Percentiles rank a stretch among this genome's conserved stretches.
phyloP scores from a whole-genome alignment of 2,797 vertebrate species.

The Darevskia nairensis region DNA sequence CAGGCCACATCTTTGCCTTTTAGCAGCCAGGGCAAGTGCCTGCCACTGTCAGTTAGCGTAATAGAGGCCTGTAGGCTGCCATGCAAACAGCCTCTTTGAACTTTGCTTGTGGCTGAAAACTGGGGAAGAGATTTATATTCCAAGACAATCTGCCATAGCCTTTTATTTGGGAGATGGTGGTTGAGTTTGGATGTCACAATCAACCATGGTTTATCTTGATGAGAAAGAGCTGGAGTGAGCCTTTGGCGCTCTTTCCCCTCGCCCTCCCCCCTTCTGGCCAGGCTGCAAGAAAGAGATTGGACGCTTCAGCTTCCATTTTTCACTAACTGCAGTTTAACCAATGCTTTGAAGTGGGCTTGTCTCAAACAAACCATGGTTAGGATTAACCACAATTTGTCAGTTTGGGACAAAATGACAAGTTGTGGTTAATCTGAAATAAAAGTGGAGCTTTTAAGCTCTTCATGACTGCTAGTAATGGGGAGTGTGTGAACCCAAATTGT shows the following conservation, averaged over 20 bases:
- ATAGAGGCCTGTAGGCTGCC: background rate
- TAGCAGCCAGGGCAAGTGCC: background rate
- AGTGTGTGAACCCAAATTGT: background rate
- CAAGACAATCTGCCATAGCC: conserved; percentile 5
- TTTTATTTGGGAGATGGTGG: background rate
- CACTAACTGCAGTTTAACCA: background rate
- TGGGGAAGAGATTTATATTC: background rate
- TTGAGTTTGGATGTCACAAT: background rate
- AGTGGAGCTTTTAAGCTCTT: background rate
- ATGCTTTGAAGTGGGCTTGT: background rate
- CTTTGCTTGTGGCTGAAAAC: conserved; percentile 1
- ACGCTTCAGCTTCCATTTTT: background rate
- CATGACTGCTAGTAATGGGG: background rate
- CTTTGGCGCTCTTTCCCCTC: background rate
- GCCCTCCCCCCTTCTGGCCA: background rate
- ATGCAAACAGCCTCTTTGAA: conserved; percentile 2
- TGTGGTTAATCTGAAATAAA: background rate
- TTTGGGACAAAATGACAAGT: background rate
- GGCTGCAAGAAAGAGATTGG: background rate
- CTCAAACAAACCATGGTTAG: background rate
- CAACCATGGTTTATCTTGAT: background rate
- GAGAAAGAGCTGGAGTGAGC: background rate
- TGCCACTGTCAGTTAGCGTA: background rate
- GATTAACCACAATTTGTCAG: background rate
- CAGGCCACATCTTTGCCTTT: conserved; percentile 3